Percentiles rank a stretch among this genome's conserved stretches.
These are phyloP conservation scores for Drosophila trichaetosa DNA, from an alignment of 2,888 invertebrate species.

Conservation along the genomic window DNA sequence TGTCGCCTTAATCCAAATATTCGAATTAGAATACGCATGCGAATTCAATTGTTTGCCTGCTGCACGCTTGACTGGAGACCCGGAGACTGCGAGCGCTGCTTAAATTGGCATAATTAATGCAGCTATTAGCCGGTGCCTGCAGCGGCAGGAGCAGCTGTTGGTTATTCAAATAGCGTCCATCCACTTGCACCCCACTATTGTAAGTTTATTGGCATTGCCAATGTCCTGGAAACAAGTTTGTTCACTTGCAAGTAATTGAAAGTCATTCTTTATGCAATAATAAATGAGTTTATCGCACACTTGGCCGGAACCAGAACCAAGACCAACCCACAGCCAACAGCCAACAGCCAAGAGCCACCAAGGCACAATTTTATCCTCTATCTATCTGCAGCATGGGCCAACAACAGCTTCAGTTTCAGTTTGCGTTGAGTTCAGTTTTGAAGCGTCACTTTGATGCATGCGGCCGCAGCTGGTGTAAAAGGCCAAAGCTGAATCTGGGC, in stretches of 20 bases:
- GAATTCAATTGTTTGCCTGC: conserved; percentile 21
- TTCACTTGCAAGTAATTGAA: conserved; percentile 81
- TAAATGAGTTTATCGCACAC: conserved; percentile 79
- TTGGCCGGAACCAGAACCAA: conserved; percentile 43
- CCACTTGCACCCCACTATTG: not conserved
- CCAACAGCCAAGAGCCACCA: no score
- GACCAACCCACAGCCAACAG: not conserved
- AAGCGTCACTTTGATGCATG: conserved; percentile 78
- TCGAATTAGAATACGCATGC: conserved; percentile 70
- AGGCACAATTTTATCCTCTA: not conserved
- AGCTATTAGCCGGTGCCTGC: conserved; percentile 50
- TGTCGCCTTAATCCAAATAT: conserved; percentile 58
- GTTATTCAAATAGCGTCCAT: conserved; percentile 24
- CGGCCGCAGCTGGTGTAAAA: conserved; percentile 38
- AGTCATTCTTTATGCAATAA: conserved; percentile 81
- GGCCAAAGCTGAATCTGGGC: conserved; percentile 12
- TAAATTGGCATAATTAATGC: conserved; percentile 75
- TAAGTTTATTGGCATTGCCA: conserved; percentile 78
- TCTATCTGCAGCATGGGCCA: conserved; percentile 21
- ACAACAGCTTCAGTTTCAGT: conserved; percentile 70
- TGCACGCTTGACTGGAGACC: conserved; percentile 6
- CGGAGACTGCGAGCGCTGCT: conserved; percentile 18
- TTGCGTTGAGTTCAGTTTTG: conserved; percentile 29
- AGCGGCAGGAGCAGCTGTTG: conserved; percentile 36
- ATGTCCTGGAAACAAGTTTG: conserved; percentile 80